phyloP scores from a whole-genome alignment of 2,797 vertebrate genomes.

The Sebastiscus tertius region DNA sequence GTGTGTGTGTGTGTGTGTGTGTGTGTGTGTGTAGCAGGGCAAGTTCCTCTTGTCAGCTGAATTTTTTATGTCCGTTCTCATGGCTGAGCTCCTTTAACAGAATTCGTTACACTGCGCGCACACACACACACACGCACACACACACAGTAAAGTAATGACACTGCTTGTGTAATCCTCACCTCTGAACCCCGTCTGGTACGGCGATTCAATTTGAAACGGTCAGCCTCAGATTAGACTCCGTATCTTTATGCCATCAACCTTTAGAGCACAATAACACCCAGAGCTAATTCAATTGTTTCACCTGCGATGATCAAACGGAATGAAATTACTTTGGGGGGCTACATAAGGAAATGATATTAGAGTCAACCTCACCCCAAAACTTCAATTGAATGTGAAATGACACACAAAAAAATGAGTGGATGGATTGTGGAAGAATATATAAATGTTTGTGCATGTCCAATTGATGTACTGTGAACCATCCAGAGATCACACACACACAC shows the following conservation, averaged over 20 bases:
- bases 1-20: slow-evolving; percentile 7
- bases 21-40: not conserved
- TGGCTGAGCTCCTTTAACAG: slow-evolving; percentile 49
- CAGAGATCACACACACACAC: slow-evolving; percentile 3
- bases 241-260: slow-evolving; percentile 44
- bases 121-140: slow-evolving; percentile 8
- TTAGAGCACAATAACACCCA: slow-evolving; percentile 6
- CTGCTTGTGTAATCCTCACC: slow-evolving; percentile 37
- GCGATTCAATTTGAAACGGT: slow-evolving; percentile 38
- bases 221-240: slow-evolving; percentile 9
- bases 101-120: slow-evolving; percentile 10
- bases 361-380: not conserved
- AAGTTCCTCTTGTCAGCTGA: slow-evolving; percentile 50
- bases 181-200: slow-evolving; percentile 22
- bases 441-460: not conserved
- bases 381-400: slow-evolving; percentile 17
- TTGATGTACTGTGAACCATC: not conserved
- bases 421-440: not conserved
- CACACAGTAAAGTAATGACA: not conserved
- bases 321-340: not conserved
- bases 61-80: slow-evolving; percentile 60
- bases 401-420: not conserved
- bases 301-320: slow-evolving; percentile 7
- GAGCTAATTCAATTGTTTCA: slow-evolving; percentile 24
- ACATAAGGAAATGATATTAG: not conserved